Percentiles rank a stretch among this genome's conserved stretches.
Conservation (phyloP, 2,113 vertebrate genomes). For the Brachionichthys hirsutus region DNA sequence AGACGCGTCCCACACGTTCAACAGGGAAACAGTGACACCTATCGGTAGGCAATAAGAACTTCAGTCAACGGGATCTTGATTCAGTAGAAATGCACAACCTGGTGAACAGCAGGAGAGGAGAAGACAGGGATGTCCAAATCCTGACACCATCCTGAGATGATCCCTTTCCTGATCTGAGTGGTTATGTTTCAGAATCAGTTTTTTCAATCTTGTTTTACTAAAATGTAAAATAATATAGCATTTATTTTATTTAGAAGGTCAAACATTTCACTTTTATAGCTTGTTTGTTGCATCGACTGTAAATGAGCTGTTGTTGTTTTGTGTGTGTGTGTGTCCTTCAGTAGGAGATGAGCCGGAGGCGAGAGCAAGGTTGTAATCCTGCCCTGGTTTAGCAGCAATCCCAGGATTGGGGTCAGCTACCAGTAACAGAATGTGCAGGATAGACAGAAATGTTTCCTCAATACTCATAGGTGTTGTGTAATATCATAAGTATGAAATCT, state of each 20-base stretch:
- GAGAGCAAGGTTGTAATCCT: conserved; percentile 69
- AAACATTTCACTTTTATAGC: no score
- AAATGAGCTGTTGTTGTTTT: not conserved
- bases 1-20: not conserved
- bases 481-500: conserved; percentile 34
- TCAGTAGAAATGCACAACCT: no score
- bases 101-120: no score
- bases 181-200: conserved; percentile 59
- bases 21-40: not conserved
- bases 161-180: not conserved
- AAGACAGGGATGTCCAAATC: no score
- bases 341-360: conserved; percentile 54
- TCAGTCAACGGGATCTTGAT: not conserved
- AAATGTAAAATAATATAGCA: no score
- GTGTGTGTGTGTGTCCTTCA: conserved; percentile 47
- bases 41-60: conserved; percentile 12
- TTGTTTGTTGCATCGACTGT: no score
- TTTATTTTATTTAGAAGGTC: no score
- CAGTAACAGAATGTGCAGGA: conserved; percentile 76
- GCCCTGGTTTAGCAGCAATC: conserved; percentile 73
- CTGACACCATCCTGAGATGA: conserved; percentile 85
- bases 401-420: conserved; percentile 80
- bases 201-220: no score
- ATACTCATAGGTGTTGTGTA: conserved; percentile 50
- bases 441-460: conserved; percentile 57